A percentile compares a stretch with the other conserved stretches of the same genome.
Evolutionary conservation across 2,888 invertebrate genomes (phyloP).

Genomic region (Myathropa florea): DNA sequence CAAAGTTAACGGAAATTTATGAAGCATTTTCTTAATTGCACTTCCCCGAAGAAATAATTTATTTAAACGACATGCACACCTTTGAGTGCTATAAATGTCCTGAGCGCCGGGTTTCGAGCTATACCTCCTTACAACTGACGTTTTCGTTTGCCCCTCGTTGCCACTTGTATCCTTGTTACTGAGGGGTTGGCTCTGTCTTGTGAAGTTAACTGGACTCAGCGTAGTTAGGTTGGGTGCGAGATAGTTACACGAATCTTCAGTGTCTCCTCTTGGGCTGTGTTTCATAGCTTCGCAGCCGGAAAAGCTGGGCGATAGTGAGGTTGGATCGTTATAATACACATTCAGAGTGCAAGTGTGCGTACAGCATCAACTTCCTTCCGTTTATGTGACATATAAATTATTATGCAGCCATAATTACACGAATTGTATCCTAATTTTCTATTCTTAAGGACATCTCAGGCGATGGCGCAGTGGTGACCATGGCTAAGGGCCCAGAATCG

Average conservation of each 20-base stretch:
- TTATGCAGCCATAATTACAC: slow-evolving; percentile 59
- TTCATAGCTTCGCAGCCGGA: slow-evolving; percentile 26
- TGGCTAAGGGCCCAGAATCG: slow-evolving; percentile 9
- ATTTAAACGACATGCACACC: slow-evolving; percentile 79
- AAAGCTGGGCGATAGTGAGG: slow-evolving; percentile 38
- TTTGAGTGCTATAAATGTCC: slow-evolving; percentile 71
- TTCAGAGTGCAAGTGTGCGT: slow-evolving; percentile 14
- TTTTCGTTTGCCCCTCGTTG: slow-evolving; percentile 52
- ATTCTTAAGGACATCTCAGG: slow-evolving; percentile 25
- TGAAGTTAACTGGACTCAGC: neutral
- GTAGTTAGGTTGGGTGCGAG: neutral
- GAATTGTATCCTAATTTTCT: slow-evolving; percentile 64
- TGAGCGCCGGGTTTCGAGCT: slow-evolving; percentile 42
- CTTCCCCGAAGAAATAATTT: slow-evolving; percentile 79
- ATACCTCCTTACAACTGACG: slow-evolving; percentile 48
- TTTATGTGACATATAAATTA: slow-evolving; percentile 59
- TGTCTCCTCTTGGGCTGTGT: slow-evolving; percentile 13
- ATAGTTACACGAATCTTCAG: slow-evolving; percentile 21
- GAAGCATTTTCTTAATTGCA: slow-evolving; percentile 80
- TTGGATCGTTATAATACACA: slow-evolving; percentile 9
- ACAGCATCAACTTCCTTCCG: slow-evolving; percentile 28
- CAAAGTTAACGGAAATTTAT: slow-evolving; percentile 78
- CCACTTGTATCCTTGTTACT: neutral
- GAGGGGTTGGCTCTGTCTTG: too few species aligned
- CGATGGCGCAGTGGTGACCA: neutral